Evolutionary conservation across 1,140 invertebrate species (phyloP), one percentile per base, ranked within the genome.

Genomic region (Diachasmimorpha longicaudata): DNA sequence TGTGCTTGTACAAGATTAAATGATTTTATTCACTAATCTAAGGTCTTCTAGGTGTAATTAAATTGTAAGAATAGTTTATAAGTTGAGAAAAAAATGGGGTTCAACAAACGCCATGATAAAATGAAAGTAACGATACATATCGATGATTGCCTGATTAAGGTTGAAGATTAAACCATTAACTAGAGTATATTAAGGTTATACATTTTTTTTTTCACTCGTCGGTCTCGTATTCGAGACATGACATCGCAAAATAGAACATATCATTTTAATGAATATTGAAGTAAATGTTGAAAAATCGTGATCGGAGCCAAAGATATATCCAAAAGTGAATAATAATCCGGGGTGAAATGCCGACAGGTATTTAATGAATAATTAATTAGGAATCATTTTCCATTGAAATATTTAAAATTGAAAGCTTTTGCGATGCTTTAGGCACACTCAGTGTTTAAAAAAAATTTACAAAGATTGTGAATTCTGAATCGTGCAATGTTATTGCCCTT

Each of bases 61-160:
- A 69, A 13, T 69, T 14, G 25, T 42, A 39, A 69, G 19, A 46
- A 69, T 69, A 42, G 19, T 42, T 69, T 37, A 23, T 69, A 46
- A 69, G 36, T 42, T 63, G 8, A 63, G 19, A 13, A 42, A 42
- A 14, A 9, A 63, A 5, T 2, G 4, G 11, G 23, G 11, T 63
- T 63, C 3, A 69, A 58, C 63, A 70, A 55, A 81, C 70, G 77
- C 81, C 81, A 79, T 78, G 80, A 77, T 72, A 16, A 82, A 82
- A 81, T 80, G 46, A 72, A 72, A 39, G 44, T 80, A 83, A 82
- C 82, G 83, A 84, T 84, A 83, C 83, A 84, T 84, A 84, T 84
- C 83, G 83, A 78, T 42, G 82, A 83, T 83, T 83, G 82, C 82
- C 82, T 84, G 81, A 79, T 16, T 78, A 58, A 74, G 70, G 44